phyloP scores from a whole-genome alignment of 2,888 invertebrate genomes.

The Protonemura montana region DNA sequence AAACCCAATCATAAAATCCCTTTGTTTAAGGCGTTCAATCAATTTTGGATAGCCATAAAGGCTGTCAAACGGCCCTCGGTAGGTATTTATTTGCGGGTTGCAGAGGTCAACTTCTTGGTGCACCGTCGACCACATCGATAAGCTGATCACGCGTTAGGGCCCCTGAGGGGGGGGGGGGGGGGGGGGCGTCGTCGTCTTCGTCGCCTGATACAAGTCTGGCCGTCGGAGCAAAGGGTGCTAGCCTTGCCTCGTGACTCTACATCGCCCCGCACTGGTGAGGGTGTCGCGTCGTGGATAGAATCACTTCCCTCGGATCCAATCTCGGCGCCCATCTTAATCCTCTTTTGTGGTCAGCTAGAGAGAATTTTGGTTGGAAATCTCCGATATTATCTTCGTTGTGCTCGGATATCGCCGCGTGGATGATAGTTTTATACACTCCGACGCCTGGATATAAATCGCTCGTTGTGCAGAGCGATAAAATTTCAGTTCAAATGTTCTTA shows the following conservation, averaged over 20 bases:
- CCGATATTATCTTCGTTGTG: neutral
- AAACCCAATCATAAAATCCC: neutral
- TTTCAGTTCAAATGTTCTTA: no score
- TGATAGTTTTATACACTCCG: neutral
- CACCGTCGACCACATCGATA: neutral
- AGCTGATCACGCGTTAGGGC: conserved; percentile 13
- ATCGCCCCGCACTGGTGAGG: neutral
- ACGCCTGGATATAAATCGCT: neutral
- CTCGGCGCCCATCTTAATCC: neutral
- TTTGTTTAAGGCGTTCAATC: neutral
- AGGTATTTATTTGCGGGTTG: neutral
- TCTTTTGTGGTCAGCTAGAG: neutral
- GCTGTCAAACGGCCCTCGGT: neutral
- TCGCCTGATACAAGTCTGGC: neutral
- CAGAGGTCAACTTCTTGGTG: neutral
- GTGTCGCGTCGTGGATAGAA: neutral
- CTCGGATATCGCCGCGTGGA: neutral
- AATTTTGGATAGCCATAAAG: neutral
- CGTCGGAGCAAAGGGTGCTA: neutral
- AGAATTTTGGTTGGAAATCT: neutral
- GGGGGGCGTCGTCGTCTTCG: neutral
- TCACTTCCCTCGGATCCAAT: neutral
- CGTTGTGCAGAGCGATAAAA: neutral
- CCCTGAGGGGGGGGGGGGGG: neutral
- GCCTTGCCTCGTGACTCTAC: neutral